Evolutionary conservation across 2,888 invertebrate species (phyloP), one percentile per base, ranked within the genome.

Genomic region (Noctuana brunneofusca): DNA sequence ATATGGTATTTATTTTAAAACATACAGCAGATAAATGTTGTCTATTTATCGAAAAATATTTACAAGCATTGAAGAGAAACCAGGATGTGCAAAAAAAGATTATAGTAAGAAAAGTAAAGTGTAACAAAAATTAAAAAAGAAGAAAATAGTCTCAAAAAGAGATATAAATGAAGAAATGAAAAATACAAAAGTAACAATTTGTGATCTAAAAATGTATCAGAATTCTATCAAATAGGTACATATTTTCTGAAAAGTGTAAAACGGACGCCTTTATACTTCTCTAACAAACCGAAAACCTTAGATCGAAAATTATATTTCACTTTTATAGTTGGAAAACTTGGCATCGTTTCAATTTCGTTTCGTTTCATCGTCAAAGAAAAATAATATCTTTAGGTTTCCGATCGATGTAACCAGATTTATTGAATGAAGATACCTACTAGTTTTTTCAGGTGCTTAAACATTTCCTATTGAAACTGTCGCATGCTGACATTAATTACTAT

Each of bases 291-390:
- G 18, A n/a, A n/a, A n/a, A n/a, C n/a, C n/a, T 49, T 14, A 32
- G 22, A 52, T 32, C 16, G 52, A 18, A 50, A 52, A 32, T 52
- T 30, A 9, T 18, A 32, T 16, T 52, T 52, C 30, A 52, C 32
- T 3, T 3, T 52, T 52, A 5, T 12, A 52, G 12, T 52, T 52
- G 11, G 52, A 30, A 18, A 52, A 32, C 30, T 52, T 52, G 52
- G 52, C 52, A 32, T 52, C 52, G 16, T 52, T 52, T 52, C 52
- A 52, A 52, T 32, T 32, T 18, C 30, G 16, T 30, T 52, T 18
- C n/a, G 16, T 18, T 52, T 52, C n/a, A 2, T 1, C 12, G n/a
- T 22, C 48, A 27, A 50, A 24, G 14, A 27, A 43, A 41, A 41
- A 41, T 41, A 43, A 18, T 43, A 43, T 43, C 18, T 43, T 43